Evolutionary conservation across 2,888 invertebrate genomes (phyloP).

Genomic region (Clunio marinus): DNA sequence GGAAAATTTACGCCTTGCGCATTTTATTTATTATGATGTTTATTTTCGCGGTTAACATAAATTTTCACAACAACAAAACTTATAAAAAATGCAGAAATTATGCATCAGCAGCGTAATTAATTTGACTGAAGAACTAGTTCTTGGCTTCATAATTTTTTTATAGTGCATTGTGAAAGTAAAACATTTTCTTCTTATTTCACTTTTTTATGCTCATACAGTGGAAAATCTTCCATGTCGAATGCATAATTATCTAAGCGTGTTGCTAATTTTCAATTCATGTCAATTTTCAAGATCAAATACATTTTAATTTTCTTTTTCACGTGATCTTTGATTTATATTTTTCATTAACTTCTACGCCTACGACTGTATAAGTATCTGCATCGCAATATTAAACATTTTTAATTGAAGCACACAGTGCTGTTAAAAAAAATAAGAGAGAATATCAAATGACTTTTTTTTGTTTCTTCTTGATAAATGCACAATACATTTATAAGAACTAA

Average conservation of each 20-base stretch:
- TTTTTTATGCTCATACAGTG: too few relatives aligned
- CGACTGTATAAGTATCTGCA: background rate
- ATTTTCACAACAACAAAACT: background rate
- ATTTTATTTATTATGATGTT: background rate
- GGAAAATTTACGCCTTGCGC: conserved; percentile 1
- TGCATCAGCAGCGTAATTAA: background rate
- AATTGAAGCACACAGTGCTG: conserved; percentile 22
- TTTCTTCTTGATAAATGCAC: background rate
- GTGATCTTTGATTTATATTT: too few relatives aligned
- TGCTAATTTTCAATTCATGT: too few relatives aligned
- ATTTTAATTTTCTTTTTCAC: too few relatives aligned
- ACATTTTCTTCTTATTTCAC: background rate
- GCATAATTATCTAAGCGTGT: too few relatives aligned
- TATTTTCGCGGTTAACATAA: conserved; percentile 3
- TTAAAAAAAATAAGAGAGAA: background rate
- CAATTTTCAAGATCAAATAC: too few relatives aligned
- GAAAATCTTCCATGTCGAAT: too few relatives aligned
- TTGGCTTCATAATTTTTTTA: background rate
- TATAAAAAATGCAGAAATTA: conserved; percentile 9
- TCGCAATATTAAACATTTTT: background rate
- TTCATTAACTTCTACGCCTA: too few relatives aligned
- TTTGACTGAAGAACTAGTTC: conserved; percentile 16
- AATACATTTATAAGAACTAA: background rate
- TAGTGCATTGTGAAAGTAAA: conserved; percentile 9
- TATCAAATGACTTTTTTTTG: background rate